Conservation (phyloP, 2,797 vertebrate genomes). For the Xenopus petersii region DNA sequence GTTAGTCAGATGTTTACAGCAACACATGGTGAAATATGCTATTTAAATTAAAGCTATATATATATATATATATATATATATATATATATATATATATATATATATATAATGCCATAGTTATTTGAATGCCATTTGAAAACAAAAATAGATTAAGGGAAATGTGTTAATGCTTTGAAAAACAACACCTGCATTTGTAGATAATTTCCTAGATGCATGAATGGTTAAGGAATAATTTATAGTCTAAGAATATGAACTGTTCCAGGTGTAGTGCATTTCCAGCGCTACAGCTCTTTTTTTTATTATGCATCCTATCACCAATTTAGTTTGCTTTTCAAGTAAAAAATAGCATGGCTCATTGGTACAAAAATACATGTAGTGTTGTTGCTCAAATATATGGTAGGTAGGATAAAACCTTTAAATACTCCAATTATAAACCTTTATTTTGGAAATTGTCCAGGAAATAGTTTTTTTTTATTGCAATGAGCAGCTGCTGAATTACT, state of each 20-base stretch:
- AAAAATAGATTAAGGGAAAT: constrained; percentile 27
- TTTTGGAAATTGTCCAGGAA: constrained; percentile 18
- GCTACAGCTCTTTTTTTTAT: constrained; percentile 31
- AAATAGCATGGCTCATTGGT: constrained; percentile 18
- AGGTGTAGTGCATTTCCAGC: constrained; percentile 40
- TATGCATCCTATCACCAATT: constrained; percentile 22
- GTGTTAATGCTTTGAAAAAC: constrained; percentile 32
- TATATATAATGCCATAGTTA: constrained; percentile 11
- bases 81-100: neutral
- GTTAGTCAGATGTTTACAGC: constrained; percentile 7
- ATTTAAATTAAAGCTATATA: constrained; percentile 8
- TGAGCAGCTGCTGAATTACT: constrained; percentile 16
- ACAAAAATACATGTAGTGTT: constrained; percentile 26
- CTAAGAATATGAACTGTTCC: constrained; percentile 41
- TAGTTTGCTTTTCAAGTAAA: constrained; percentile 18
- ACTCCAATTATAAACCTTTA: constrained; percentile 35
- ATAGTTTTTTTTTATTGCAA: constrained; percentile 31
- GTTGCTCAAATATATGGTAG: constrained; percentile 24
- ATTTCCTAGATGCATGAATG: constrained; percentile 42
- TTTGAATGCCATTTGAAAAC: constrained; percentile 23
- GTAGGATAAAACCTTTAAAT: constrained; percentile 30
- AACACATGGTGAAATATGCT: constrained; percentile 7
- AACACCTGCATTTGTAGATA: constrained; percentile 44
- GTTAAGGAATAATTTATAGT: constrained; percentile 44
- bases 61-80: neutral